Conservation (phyloP, 2,888 invertebrate genomes). For the Parochlus steinenii region DNA sequence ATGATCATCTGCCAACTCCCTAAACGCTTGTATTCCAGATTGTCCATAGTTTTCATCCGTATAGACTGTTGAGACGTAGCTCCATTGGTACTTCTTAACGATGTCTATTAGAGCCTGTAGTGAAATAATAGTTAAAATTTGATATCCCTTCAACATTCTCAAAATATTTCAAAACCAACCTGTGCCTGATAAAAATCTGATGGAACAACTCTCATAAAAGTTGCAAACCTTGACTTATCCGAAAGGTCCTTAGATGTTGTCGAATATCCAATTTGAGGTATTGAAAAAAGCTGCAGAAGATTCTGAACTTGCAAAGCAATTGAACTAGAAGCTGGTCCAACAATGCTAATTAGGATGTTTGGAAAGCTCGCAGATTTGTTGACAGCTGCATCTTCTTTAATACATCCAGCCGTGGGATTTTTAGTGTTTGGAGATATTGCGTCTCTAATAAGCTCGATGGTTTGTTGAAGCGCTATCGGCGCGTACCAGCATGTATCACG, state of each 20-base stretch:
- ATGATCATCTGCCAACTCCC: conserved; percentile 44
- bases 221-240: conserved; percentile 55
- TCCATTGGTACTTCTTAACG: conserved; percentile 39
- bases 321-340: conserved; percentile 58
- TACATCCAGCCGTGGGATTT: not conserved
- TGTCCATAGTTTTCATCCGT: conserved; percentile 58
- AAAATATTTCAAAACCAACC: conserved; percentile 50
- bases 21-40: conserved; percentile 57
- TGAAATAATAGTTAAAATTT: too few species aligned
- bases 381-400: not conserved
- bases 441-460: conserved; percentile 56
- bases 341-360: conserved; percentile 46
- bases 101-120: too few species aligned
- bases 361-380: too few species aligned
- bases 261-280: conserved; percentile 57
- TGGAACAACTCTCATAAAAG: conserved; percentile 62
- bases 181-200: conserved; percentile 62
- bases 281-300: conserved; percentile 48
- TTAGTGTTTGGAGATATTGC: conserved; percentile 34
- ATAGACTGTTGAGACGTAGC: conserved; percentile 15
- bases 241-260: conserved; percentile 60
- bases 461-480: conserved; percentile 60
- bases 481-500: conserved; percentile 72
- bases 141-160: too few species aligned
- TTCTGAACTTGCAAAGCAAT: conserved; percentile 56